A percentile compares a stretch with the other conserved stretches of the same genome.
Conservation (phyloP, 2,888 invertebrate genomes). For the Germaria angustata region DNA sequence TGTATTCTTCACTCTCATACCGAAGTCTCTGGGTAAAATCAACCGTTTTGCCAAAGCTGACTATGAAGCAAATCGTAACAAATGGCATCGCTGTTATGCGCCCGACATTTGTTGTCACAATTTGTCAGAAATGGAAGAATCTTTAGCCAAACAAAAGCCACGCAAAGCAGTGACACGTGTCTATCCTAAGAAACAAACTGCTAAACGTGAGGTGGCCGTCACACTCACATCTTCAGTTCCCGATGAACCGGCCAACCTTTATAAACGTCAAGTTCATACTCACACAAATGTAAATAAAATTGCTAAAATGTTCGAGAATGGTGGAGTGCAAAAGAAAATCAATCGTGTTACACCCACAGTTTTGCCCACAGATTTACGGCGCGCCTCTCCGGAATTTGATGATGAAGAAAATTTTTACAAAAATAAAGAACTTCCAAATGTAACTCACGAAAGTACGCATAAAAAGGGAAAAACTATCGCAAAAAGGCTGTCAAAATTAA, state of each 20-base stretch:
- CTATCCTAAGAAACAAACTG: slow-evolving; percentile 73
- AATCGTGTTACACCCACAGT: slow-evolving; percentile 74
- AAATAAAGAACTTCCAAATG: slow-evolving; percentile 62
- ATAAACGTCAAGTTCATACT: slow-evolving; percentile 69
- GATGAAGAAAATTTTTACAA: slow-evolving; percentile 68
- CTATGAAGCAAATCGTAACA: slow-evolving; percentile 73
- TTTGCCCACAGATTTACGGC: slow-evolving; percentile 68
- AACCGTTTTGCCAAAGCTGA: slow-evolving; percentile 74
- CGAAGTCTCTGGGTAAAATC: slow-evolving; percentile 75
- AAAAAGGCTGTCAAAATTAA: slow-evolving; percentile 67
- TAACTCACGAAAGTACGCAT: slow-evolving; percentile 65
- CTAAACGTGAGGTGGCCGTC: slow-evolving; percentile 22
- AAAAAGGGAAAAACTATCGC: slow-evolving; percentile 49
- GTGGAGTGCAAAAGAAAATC: slow-evolving; percentile 72
- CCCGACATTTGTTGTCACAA: slow-evolving; percentile 77
- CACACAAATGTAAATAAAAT: slow-evolving; percentile 77
- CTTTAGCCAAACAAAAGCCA: slow-evolving; percentile 72
- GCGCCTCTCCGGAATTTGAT: slow-evolving; percentile 52
- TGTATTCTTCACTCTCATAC: slow-evolving; percentile 76
- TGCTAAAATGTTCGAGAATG: slow-evolving; percentile 78
- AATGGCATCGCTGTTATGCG: slow-evolving; percentile 78
- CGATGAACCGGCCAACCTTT: slow-evolving; percentile 67
- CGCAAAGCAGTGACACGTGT: slow-evolving; percentile 77
- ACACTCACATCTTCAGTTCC: not conserved
- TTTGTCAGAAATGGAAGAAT: slow-evolving; percentile 61